Base-by-base conservation (phyloP, 1,140 invertebrate genomes). In the Platorchestia sp. region DNA sequence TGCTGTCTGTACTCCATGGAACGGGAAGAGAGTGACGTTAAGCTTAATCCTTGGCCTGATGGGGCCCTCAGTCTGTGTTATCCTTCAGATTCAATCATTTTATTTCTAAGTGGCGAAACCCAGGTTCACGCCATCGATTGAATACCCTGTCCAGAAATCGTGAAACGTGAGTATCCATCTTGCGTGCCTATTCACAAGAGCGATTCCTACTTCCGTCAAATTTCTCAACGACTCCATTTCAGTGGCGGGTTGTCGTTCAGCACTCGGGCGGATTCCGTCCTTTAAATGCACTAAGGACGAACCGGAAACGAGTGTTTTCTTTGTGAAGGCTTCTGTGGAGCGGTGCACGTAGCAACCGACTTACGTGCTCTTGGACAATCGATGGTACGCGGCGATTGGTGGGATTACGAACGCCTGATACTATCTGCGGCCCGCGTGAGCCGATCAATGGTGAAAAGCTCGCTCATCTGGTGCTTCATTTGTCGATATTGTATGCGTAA, bases 291-390 rank as follows among this genome's bases (percentile, higher is more conserved):
- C 87, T 42, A 42, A 3, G 10, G 87, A 89, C 6, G 87, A 89
- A 89, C 87, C 87, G 87, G 87, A 89, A 89, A 44, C 87, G 87
- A 41, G 87, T 89, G 87, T 89, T 89, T 89, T 44, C 87, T 89
- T 89, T 89, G 87, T 89, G n/a, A 10, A 41, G 41, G 87, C 87
- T 89, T 41, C 87, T 27, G 87, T 89, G 41, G n/a, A 89, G 36
- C 87, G 27, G 87, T 42, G 87, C n/a, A 89, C 87, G 87, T 43
- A 89, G 59, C 59, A 89, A 89, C 41, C 43, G 43, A 89, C 87
- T 89, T 89, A 89, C 87, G 87, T 89, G 87, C n/a, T 42, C 87
- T 44, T 42, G 43, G 87, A 89, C 87, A 89, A 89, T 89, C 87
- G 87, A 89, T 89, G 87, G 87, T 89, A 42, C 41, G n/a, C 14